A percentile compares a stretch with the other conserved stretches of the same genome.
Evolutionary conservation across 2,888 invertebrate species (phyloP).

Genomic region (Thera obeliscata): DNA sequence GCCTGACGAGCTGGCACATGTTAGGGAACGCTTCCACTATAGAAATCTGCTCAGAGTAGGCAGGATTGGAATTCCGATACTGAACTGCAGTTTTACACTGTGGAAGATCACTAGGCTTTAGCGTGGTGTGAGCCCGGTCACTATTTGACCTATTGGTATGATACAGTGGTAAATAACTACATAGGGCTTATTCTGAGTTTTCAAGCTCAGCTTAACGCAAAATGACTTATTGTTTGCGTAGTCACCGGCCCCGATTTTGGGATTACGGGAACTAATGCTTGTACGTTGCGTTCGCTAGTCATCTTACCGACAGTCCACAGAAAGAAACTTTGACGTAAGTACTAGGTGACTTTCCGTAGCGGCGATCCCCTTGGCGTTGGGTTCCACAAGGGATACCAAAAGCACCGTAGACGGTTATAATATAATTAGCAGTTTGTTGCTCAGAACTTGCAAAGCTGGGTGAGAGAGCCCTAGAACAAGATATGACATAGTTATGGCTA

Average conservation of each 20-base stretch:
- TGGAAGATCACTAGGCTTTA: constrained; percentile 10
- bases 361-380: constrained; percentile 48
- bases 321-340: constrained; percentile 67
- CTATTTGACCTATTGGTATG: too few relatives aligned
- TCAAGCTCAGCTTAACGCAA: too few relatives aligned
- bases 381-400: constrained; percentile 63
- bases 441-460: constrained; percentile 71
- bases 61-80: constrained; percentile 86
- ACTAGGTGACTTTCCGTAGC: constrained; percentile 59
- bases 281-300: background rate
- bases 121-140: too few relatives aligned
- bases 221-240: too few relatives aligned
- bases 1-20: constrained; percentile 88
- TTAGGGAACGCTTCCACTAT: constrained; percentile 94
- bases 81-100: constrained; percentile 87
- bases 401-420: constrained; percentile 83
- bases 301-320: constrained; percentile 64
- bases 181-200: too few relatives aligned
- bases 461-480: constrained; percentile 11
- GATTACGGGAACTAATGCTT: too few relatives aligned
- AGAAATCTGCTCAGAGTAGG: constrained; percentile 90
- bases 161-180: too few relatives aligned
- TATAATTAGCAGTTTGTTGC: constrained; percentile 80
- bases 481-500: background rate
- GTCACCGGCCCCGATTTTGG: too few relatives aligned